These are phyloP conservation scores for Thera obeliscata DNA, from an alignment of 2,888 invertebrate species.

Conservation along the genomic window DNA sequence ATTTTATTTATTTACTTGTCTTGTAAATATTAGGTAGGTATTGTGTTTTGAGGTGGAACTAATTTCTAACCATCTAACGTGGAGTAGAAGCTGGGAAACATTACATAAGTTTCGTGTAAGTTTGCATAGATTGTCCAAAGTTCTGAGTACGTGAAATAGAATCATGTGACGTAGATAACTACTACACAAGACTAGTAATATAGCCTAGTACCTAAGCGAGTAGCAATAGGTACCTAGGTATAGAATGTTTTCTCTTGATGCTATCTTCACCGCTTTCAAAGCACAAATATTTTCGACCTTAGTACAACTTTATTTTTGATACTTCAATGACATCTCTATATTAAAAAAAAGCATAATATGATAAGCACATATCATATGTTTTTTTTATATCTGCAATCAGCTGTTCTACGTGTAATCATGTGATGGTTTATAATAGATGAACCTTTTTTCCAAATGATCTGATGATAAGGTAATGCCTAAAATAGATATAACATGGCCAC, in stretches of 20 bases:
- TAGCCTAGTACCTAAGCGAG: background rate
- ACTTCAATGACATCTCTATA: no score
- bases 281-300: no score
- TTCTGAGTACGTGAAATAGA: constrained; percentile 2
- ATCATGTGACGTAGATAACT: background rate
- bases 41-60: background rate
- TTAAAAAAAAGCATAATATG: no score
- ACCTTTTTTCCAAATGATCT: background rate
- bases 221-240: no score
- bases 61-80: background rate
- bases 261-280: no score
- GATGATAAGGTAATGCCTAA: background rate
- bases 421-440: no score
- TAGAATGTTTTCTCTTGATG: no score
- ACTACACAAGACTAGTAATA: background rate
- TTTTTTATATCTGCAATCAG: no score
- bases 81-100: background rate
- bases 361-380: no score
- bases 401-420: no score
- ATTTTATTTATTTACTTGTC: constrained; percentile 19
- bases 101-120: constrained; percentile 4
- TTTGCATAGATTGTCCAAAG: constrained; percentile 5
- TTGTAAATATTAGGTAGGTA: background rate
- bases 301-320: no score
- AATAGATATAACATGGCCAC: constrained; percentile 12